Evolutionary conservation across 2,888 invertebrate species (phyloP), one percentile per base, ranked within the genome.

Genomic region (Parnassius glacialis): DNA sequence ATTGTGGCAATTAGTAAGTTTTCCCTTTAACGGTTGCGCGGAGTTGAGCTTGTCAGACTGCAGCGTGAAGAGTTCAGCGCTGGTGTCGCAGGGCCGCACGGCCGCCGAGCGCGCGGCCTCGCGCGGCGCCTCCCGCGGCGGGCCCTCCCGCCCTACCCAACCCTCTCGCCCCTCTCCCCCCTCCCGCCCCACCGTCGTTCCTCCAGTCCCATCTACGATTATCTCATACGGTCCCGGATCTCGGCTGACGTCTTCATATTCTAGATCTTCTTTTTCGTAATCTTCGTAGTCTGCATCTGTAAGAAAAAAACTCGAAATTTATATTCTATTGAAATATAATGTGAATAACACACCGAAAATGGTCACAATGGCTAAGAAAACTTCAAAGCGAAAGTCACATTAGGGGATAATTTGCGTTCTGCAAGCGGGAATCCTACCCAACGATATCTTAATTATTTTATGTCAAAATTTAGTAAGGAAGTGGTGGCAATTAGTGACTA

Each of bases 11-110:
- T 97, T 97, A 48, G 96, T 97, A 52, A 97, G 92, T 85, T 97
- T 97, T 61, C 97, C 97, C 88, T 97, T 97, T 2, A 97, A 91
- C 42, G 97, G 97, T 85, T 96, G 97, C 69, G 95, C 96, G 73
- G 95, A 95, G 74, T 95, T 96, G 50, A 97, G 92, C 68, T 96
- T 92, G 41, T 96, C 95, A 0, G 96, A 96, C 83, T 97, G 97
- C 48, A 97, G 84, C 64, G 96, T 94, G 84, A 97, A 98, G 44
- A 98, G 93, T 81, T 97, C 96, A 0, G 96, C 96, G 80, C 95
- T 95, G 70, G 97, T 95, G 83, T 97, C 97, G 79, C 98, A 98
- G 0, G 96, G 95, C 44, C 97, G 91, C 42, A 95, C 94, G 43
- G 94, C 94, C 51, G 93, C 87, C 2, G 91, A 87, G 56, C 89